Base-by-base conservation (phyloP, 2,888 invertebrate genomes). In the Eubasilissa splendida region DNA sequence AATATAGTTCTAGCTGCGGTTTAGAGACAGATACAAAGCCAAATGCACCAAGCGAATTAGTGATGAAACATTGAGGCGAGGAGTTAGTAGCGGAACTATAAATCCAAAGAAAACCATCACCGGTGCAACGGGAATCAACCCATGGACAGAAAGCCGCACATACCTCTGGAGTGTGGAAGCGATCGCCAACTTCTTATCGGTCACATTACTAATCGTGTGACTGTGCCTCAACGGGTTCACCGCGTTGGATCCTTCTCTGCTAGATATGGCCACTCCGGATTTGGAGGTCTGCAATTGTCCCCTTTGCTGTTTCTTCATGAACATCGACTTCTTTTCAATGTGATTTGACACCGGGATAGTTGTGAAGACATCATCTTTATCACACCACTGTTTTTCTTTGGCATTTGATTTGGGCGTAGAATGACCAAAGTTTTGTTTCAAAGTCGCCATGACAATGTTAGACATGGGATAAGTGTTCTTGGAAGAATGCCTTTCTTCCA, bases 191-290 rank as follows among this genome's bases (percentile, higher is more conserved):
- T 77, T 80, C 66, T 83, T 86, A 86, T 88, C 90, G 88, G 80
- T 63, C 50, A 84, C 88, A 85, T 86, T 76, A 59, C 79, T 86
- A 79, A 87, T 88, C 81, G 88, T 86, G 87, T 89, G 88, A 86
- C 88, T 88, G 88, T 88, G 89, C 77, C 89, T 86, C 83, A 87
- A 85, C 73, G 86, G 84, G 76, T 82, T 79, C 80, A 66, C 83
- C 81, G 81, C 84, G 84, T 78, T 82, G 84, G 79, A 77, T 8
- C 79, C 52, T 65, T 65, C 74, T 10, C 66, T 84, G 73, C 77
- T 78, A n/a, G 70, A 63, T n/a, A 74, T 53, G 54, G 73, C 71
- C n/a, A 80, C 52, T 10, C 79, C 84, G 68, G 84, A 84, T 60
- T 80, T 83, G 65, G 82, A 84, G 56, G 83, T 81, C 56, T 75